phyloP scores from a whole-genome alignment of 2,113 vertebrate species.

The Phyllostomus hastatus region DNA sequence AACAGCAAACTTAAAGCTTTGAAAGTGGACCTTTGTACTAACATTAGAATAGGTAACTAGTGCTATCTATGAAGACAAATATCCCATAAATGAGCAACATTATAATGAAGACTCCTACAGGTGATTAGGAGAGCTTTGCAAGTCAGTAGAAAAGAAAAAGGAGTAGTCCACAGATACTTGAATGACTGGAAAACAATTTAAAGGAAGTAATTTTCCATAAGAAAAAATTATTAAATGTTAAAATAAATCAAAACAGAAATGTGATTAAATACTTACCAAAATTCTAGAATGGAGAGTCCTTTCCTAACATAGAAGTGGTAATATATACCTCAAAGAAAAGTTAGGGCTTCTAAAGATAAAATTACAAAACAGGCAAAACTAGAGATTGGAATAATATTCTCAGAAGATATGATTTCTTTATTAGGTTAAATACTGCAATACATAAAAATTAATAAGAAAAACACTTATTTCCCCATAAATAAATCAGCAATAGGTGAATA shows the following conservation, averaged over 20 bases:
- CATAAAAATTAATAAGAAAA: not conserved
- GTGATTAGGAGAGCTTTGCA: not conserved
- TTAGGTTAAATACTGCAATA: not conserved
- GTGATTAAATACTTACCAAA: constrained; percentile 20
- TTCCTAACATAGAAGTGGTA: not conserved
- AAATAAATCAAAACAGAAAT: not conserved
- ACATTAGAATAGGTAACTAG: not conserved
- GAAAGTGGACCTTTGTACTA: not conserved
- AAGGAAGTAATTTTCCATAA: not conserved
- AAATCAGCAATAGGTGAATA: not conserved
- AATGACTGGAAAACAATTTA: not conserved
- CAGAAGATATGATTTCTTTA: not conserved
- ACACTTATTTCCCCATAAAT: not conserved
- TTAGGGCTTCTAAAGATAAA: not conserved
- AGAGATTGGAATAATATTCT: not conserved
- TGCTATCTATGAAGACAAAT: not conserved
- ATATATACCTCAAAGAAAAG: constrained; percentile 11
- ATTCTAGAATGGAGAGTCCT: not conserved
- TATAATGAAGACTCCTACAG: not conserved
- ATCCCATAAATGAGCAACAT: not conserved
- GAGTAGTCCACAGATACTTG: not conserved
- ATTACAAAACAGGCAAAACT: not conserved
- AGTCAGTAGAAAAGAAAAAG: not conserved
- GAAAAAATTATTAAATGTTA: not conserved
- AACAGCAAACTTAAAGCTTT: not conserved